Evolutionary conservation across 2,888 invertebrate species (phyloP).

Genomic region (Diloba caeruleocephala): DNA sequence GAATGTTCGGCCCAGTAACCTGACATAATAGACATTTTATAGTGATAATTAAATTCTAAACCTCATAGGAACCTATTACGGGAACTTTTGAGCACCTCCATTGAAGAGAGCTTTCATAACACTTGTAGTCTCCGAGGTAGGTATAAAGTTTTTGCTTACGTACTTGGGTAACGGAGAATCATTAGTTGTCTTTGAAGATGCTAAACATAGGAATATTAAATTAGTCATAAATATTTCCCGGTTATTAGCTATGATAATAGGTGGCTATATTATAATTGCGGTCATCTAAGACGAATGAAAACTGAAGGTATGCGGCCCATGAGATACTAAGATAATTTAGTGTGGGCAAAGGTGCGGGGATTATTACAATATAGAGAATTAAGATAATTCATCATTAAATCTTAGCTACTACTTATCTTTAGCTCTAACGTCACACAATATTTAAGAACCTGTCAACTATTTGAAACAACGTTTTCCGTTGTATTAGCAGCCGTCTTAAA

Average conservation of each 20-base stretch:
- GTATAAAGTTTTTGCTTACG: slow-evolving; percentile 7
- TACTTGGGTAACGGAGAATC: slow-evolving; percentile 24
- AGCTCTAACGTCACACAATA: too few species aligned
- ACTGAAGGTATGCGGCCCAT: not conserved
- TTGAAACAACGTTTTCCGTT: too few species aligned
- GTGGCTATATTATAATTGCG: slow-evolving; percentile 22
- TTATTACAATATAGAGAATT: not conserved
- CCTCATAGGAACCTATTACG: slow-evolving; percentile 7
- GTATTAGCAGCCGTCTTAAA: too few species aligned
- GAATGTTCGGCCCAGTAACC: slow-evolving; percentile 16
- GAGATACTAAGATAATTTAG: not conserved
- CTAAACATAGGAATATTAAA: slow-evolving; percentile 5
- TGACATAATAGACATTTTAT: slow-evolving; percentile 24
- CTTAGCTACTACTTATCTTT: too few species aligned
- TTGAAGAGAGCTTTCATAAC: slow-evolving; percentile 18
- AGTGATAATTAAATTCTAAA: slow-evolving; percentile 21
- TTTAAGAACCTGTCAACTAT: too few species aligned
- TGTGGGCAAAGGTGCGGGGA: not conserved
- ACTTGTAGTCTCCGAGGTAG: slow-evolving; percentile 7
- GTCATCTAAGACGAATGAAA: slow-evolving; percentile 3
- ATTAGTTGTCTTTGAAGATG: slow-evolving; percentile 5
- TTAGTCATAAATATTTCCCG: slow-evolving; percentile 42
- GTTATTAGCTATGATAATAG: slow-evolving; percentile 18
- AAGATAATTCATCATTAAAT: too few species aligned
- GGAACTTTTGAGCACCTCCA: slow-evolving; percentile 24